phyloP scores from a whole-genome alignment of 2,113 vertebrate genomes.

The Rhodinocichla rosea region DNA sequence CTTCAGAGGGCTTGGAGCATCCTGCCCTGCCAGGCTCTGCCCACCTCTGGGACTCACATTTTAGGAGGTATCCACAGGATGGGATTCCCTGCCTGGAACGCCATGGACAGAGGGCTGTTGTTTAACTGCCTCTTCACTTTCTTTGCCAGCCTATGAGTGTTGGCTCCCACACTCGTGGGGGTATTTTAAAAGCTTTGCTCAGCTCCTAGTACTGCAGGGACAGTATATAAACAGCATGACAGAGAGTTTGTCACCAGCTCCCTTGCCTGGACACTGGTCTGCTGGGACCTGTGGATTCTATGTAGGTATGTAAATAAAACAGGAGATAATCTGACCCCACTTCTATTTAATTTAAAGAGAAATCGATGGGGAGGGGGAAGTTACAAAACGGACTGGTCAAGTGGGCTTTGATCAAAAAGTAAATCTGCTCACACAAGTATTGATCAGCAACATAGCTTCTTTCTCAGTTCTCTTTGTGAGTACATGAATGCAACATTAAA shows the following conservation, averaged over 20 bases:
- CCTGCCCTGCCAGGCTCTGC: background rate
- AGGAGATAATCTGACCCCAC: background rate
- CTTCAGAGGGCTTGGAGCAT: background rate
- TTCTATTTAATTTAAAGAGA: slow-evolving; percentile 43
- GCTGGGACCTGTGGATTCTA: background rate
- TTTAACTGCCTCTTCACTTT: background rate
- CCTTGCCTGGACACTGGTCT: background rate
- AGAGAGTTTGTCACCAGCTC: background rate
- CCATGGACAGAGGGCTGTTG: background rate
- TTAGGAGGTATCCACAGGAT: background rate
- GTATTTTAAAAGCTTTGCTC: background rate
- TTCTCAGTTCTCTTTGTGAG: background rate
- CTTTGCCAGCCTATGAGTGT: background rate
- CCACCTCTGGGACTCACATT: background rate
- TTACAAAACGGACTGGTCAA: slow-evolving; percentile 39
- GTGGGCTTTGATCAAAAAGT: slow-evolving; percentile 57
- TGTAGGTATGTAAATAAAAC: slow-evolving; percentile 49
- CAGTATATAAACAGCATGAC: background rate
- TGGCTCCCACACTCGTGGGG: background rate
- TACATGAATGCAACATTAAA: background rate
- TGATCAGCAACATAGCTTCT: background rate
- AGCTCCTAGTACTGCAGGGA: background rate
- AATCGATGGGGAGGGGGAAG: background rate
- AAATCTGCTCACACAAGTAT: slow-evolving; percentile 34
- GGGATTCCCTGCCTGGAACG: background rate